Evolutionary conservation across 2,888 invertebrate species (phyloP).

Genomic region (Liposcelis brunnea): DNA sequence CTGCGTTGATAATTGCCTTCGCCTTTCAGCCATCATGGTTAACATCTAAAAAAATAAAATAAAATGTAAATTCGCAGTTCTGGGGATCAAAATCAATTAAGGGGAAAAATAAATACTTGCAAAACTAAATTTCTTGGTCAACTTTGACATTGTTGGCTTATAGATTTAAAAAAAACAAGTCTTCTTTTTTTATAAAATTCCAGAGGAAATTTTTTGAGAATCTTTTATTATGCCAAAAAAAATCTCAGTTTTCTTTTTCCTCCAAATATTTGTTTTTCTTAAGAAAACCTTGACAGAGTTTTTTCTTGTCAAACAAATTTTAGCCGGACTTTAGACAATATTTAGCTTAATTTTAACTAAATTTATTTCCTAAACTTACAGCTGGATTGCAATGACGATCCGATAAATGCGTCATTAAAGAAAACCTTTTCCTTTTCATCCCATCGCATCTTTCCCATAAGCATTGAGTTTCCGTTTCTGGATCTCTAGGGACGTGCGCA

Average conservation of each 20-base stretch:
- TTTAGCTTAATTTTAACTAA: not conserved
- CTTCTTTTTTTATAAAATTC: too few species aligned
- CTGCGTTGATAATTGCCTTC: conserved; percentile 36
- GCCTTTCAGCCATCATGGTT: conserved; percentile 45
- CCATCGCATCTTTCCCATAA: conserved; percentile 84
- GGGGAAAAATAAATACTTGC: too few species aligned
- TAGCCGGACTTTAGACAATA: too few species aligned
- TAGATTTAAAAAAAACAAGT: too few species aligned
- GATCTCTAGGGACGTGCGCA: conserved; percentile 57
- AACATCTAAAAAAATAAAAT: conserved; percentile 30
- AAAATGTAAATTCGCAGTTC: conserved; percentile 11
- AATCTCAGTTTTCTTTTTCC: too few species aligned
- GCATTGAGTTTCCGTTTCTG: conserved; percentile 58
- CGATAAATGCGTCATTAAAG: conserved; percentile 88
- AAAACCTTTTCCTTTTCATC: conserved; percentile 77
- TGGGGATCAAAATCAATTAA: conserved; percentile 8
- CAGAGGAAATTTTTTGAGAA: too few species aligned
- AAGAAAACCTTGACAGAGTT: too few species aligned
- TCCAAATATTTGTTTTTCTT: too few species aligned
- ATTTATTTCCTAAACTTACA: conserved; percentile 32
- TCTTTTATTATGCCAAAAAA: too few species aligned
- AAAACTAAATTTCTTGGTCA: too few species aligned
- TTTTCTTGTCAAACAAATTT: too few species aligned
- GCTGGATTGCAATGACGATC: conserved; percentile 85
- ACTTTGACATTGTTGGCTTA: too few species aligned